Base-by-base conservation (phyloP, 2,113 vertebrate species). In the Xiphophorus hellerii region DNA sequence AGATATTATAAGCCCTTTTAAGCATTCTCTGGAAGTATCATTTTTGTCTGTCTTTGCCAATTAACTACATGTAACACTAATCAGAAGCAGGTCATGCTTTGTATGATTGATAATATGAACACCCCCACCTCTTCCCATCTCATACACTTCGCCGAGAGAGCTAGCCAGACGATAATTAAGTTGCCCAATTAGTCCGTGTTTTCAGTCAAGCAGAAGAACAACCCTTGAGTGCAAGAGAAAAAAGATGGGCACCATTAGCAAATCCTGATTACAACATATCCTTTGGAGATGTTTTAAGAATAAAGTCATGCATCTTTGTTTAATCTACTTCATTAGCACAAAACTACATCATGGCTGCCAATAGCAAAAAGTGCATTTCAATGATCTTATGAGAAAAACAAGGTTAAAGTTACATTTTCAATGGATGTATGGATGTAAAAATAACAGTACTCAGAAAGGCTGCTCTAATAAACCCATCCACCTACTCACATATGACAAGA, bases 21-120 rank as follows among this genome's bases (percentile, higher is more conserved):
- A 54, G 51, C 20, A 54, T 25, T n/a, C 22, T n/a, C 7, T 54
- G 22, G 2, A n/a, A 54, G 51, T 54, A 54, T 39, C 15, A 39
- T 37, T 42, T 62, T 35, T 27, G 17, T 48, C 37, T n/a, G 28
- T 48, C 42, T 51, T 62, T 14, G 17, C 51, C 71, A 70, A 66
- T 73, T 74, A 86, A 69, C 37, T 66, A 33, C 37, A 65, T 71
- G 51, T 65, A 73, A 42, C 12, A 31, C 39, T 81, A 82, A 80
- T 42, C 60, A 62, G 64, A 25, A 66, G 28, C 29, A 71, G 42
- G 54, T 58, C 68, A 60, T 77, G 66, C 62, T 80, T 65, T 78
- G 58, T 54, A 64, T 62, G 68, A 77, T 17, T 35, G 35, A 82
- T 87, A 85, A 88, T 82, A 65, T 77, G 70, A 76, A 76, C 61